These are phyloP conservation scores for Nemotelus nigrinus DNA, from an alignment of 2,888 invertebrate genomes.

Conservation along the genomic window DNA sequence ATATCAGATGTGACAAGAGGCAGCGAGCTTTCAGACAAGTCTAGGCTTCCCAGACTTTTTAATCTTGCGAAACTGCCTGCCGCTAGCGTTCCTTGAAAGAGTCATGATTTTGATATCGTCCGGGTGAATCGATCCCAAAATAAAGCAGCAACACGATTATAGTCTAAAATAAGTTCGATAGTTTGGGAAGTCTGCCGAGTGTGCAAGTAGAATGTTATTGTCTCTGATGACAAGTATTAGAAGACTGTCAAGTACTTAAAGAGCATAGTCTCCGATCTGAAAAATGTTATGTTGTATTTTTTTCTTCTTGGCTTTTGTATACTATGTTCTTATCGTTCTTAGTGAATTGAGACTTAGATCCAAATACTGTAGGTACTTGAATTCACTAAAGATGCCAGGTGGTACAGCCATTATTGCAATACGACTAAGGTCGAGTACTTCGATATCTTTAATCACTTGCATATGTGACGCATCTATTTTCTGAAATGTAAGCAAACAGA, in stretches of 20 bases:
- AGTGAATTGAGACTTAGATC: constrained; percentile 88
- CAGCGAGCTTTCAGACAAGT: constrained; percentile 82
- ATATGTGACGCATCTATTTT: constrained; percentile 80
- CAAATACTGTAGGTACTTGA: constrained; percentile 76
- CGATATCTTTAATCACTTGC: constrained; percentile 72
- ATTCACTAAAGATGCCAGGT: constrained; percentile 82
- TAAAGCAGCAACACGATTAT: constrained; percentile 87
- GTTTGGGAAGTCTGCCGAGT: constrained; percentile 78
- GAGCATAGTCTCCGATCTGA: constrained; percentile 88
- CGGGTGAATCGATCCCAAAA: constrained; percentile 75
- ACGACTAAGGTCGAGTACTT: constrained; percentile 83
- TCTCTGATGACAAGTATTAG: constrained; percentile 83
- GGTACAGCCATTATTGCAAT: constrained; percentile 85
- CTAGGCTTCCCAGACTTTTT: constrained; percentile 74
- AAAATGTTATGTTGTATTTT: constrained; percentile 52
- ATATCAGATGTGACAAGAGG: constrained; percentile 77
- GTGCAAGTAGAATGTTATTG: constrained; percentile 86
- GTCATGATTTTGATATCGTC: constrained; percentile 77
- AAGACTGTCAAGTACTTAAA: constrained; percentile 82
- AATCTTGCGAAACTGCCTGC: constrained; percentile 82
- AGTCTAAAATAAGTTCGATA: constrained; percentile 82
- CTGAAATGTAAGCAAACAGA: constrained; percentile 65
- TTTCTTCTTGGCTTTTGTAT: not conserved
- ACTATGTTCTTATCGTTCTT: constrained; percentile 72
- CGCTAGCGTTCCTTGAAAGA: constrained; percentile 86